Percentiles rank a stretch among this genome's conserved stretches.
These are phyloP conservation scores for Sitodiplosis mosellana DNA, from an alignment of 1,140 invertebrate species.

Conservation along the genomic window DNA sequence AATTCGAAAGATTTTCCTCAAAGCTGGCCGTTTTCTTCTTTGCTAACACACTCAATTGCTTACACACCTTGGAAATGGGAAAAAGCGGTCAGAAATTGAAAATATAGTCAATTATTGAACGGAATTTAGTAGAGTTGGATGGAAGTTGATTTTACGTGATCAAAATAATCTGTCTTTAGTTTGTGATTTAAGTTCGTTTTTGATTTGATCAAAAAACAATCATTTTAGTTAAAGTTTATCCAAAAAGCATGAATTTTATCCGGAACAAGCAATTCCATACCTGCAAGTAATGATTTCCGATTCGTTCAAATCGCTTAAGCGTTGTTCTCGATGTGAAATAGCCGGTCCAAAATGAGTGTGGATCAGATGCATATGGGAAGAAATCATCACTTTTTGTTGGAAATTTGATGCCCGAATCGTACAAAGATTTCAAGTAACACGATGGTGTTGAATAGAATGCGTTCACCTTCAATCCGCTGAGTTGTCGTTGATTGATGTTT, in stretches of 20 bases:
- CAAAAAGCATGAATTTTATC: too few relatives aligned
- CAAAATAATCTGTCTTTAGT: too few relatives aligned
- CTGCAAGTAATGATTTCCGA: slow-evolving; percentile 63
- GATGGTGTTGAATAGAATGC: slow-evolving; percentile 84
- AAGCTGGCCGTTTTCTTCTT: neutral
- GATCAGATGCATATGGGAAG: slow-evolving; percentile 72
- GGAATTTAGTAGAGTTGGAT: too few relatives aligned
- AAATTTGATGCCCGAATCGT: slow-evolving; percentile 43
- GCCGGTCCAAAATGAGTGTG: slow-evolving; percentile 81
- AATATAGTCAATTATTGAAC: too few relatives aligned
- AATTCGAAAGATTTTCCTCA: slow-evolving; percentile 12
- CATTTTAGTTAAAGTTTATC: too few relatives aligned
- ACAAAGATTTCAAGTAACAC: slow-evolving; percentile 74
- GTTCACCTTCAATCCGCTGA: slow-evolving; percentile 39
- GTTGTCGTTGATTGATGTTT: slow-evolving; percentile 38
- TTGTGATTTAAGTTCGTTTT: too few relatives aligned
- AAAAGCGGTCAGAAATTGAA: too few relatives aligned
- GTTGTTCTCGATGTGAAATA: slow-evolving; percentile 84
- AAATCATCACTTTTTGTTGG: slow-evolving; percentile 66
- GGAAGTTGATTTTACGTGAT: too few relatives aligned
- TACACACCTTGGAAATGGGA: too few relatives aligned
- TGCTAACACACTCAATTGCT: slow-evolving; percentile 26
- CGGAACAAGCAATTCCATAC: too few relatives aligned
- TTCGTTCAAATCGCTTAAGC: slow-evolving; percentile 59
- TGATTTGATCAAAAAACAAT: too few relatives aligned